These are phyloP conservation scores for Pollenia griseotomentosa DNA, from an alignment of 2,888 invertebrate genomes.

Conservation along the genomic window DNA sequence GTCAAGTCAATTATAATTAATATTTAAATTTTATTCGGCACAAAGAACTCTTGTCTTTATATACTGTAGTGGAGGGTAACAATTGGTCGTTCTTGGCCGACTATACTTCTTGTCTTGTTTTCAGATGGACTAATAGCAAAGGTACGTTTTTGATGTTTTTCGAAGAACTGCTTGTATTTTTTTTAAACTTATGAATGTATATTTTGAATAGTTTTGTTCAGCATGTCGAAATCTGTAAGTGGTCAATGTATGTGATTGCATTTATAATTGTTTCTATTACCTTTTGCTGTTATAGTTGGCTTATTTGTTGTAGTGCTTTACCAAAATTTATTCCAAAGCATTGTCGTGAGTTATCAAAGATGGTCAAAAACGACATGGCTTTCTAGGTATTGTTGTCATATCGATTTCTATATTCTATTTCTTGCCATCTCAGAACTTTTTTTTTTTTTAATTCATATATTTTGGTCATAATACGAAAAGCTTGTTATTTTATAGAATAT, in stretches of 20 bases:
- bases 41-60: too few species aligned
- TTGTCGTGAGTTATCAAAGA: constrained; percentile 74
- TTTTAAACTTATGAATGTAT: too few species aligned
- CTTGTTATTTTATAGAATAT: constrained; percentile 62
- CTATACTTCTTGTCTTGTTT: background rate
- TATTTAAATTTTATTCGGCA: too few species aligned
- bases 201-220: constrained; percentile 60
- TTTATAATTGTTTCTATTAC: constrained; percentile 51
- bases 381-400: constrained; percentile 57
- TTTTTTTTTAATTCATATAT: constrained; percentile 20
- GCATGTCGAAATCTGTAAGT: constrained; percentile 2
- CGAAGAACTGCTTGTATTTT: constrained; percentile 48
- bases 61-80: too few species aligned
- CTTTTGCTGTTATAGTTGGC: constrained; percentile 35
- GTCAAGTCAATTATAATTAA: too few species aligned
- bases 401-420: constrained; percentile 57
- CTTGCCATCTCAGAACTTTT: background rate
- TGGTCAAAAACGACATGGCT: constrained; percentile 69
- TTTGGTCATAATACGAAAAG: constrained; percentile 70
- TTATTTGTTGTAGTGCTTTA: constrained; percentile 33
- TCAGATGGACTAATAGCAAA: too few species aligned
- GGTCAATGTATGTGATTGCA: constrained; percentile 10
- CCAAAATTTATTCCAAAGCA: constrained; percentile 71
- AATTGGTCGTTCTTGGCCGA: background rate
- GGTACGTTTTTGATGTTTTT: constrained; percentile 15